Base-by-base conservation (phyloP, 2,888 invertebrate genomes). In the Mesorhabditis sp. region DNA sequence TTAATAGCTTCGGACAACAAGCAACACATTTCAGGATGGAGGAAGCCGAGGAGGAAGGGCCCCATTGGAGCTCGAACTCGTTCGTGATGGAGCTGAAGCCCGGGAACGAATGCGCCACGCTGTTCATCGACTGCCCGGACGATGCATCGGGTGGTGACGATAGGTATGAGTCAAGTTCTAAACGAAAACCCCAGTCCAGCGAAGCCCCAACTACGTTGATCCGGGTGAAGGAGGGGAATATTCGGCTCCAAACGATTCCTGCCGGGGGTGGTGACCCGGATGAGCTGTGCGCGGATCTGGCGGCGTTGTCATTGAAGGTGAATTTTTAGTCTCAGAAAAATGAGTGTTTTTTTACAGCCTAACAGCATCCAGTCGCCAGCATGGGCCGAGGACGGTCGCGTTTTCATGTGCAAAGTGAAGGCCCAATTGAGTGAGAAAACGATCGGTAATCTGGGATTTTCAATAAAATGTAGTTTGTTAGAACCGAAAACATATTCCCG, bases 351-450 rank as follows among this genome's bases (percentile, higher is more conserved):
- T 28, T 28, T 28, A 28, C 28, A 50, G 58, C 82, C 86, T 15
- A 82, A 82, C 43, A 81, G 82, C 4, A 74, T 85, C 7, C 83
- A 82, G 5, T 81, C 83, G 10, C 75, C 83, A 44, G 83, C 86
- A 4, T 83, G 77, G 76, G 75, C 81, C 45, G 82, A 83, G 63
- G 64, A 72, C 13, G 64, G 70, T 15, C 78, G 79, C 2, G 70
- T 81, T 13, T 80, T 83, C 72, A 78, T 81, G 76, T 82, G 82
- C 73, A 82, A 81, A 73, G 73, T 82, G 15, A 70, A 71, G 15
- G 76, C 75, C 6, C 58, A 50, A 50, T 28, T 28, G 28, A 28
- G 28, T 28, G 28, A 28, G 28, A 28, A 28, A 28, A 28, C 28
- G 28, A 28, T 28, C 28, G 28, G 28, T 28, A 28, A 28, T 28